Evolutionary conservation across 2,113 vertebrate genomes (phyloP).

Genomic region (Irena cyanogastra): DNA sequence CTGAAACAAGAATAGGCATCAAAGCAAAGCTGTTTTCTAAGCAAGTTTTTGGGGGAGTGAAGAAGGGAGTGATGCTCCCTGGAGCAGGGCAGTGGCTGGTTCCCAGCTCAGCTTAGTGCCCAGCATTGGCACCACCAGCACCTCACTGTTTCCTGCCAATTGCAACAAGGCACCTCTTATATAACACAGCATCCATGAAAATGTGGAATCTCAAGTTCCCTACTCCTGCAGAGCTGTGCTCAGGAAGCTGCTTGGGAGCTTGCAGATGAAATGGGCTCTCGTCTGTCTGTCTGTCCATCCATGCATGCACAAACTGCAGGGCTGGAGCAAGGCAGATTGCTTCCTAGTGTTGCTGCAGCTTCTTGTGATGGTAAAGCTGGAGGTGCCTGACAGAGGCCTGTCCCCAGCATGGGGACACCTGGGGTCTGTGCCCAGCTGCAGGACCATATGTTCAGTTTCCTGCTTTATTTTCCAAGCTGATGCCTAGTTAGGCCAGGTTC

Average conservation of each 20-base stretch:
- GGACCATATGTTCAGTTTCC: rapidly evolving
- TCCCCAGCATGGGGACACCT: background rate
- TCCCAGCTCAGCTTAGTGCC: background rate
- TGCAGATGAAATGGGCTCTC: background rate
- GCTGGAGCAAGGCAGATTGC: background rate
- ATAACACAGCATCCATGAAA: background rate
- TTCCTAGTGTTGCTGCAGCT: background rate
- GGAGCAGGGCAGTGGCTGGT: background rate
- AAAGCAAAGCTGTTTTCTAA: background rate
- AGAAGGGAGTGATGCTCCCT: background rate
- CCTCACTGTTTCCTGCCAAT: background rate
- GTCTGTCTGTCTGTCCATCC: background rate
- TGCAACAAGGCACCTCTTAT: background rate
- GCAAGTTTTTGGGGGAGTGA: background rate
- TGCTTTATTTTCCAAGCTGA: background rate
- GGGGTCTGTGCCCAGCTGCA: background rate
- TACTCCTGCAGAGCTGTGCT: background rate
- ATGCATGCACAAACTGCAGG: background rate
- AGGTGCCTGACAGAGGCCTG: background rate
- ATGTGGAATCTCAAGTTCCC: background rate
- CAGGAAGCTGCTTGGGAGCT: background rate
- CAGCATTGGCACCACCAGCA: background rate
- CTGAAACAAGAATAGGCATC: rapidly evolving
- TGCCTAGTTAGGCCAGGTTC: background rate
- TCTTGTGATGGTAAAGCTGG: background rate